Conservation (phyloP, 1,140 invertebrate species). For the Nasonia longicornis region DNA sequence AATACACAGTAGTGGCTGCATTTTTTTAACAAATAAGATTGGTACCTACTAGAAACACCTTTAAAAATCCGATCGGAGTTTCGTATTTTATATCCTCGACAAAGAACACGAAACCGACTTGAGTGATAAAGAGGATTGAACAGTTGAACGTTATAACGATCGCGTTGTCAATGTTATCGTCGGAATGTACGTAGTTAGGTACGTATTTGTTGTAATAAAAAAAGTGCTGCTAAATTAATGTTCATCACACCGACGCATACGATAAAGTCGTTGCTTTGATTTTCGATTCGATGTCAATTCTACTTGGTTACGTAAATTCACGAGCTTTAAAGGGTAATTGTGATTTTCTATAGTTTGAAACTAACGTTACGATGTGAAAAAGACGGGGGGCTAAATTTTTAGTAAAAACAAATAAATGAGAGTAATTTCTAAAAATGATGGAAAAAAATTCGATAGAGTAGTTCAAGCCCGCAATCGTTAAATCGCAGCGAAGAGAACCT, state of each 20-base stretch:
- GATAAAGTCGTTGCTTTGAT: slow-evolving; percentile 17
- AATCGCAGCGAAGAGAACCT: slow-evolving; percentile 52
- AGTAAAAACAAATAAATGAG: slow-evolving; percentile 29
- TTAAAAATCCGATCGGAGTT: slow-evolving; percentile 9
- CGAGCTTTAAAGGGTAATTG: slow-evolving; percentile 14
- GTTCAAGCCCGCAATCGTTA: slow-evolving; percentile 40
- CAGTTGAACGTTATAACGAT: neutral
- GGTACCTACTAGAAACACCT: slow-evolving; percentile 6
- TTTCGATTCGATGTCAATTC: slow-evolving; percentile 23
- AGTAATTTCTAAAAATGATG: slow-evolving; percentile 26
- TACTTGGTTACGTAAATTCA: slow-evolving; percentile 37
- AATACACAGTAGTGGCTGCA: slow-evolving; percentile 13
- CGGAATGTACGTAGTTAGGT: slow-evolving; percentile 23
- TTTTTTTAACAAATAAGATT: slow-evolving; percentile 21
- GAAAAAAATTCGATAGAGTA: slow-evolving; percentile 36
- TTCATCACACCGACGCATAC: neutral
- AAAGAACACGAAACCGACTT: slow-evolving; percentile 13
- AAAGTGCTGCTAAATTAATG: slow-evolving; percentile 17
- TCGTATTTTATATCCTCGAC: neutral
- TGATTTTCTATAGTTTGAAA: slow-evolving; percentile 28
- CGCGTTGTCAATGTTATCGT: slow-evolving; percentile 23
- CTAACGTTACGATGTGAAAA: neutral
- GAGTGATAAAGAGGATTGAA: neutral
- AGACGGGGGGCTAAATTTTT: slow-evolving; percentile 27
- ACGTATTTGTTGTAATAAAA: slow-evolving; percentile 14